Evolutionary conservation across 2,113 vertebrate species (phyloP), one percentile per base, ranked within the genome.

Genomic region (Rallus limicola): DNA sequence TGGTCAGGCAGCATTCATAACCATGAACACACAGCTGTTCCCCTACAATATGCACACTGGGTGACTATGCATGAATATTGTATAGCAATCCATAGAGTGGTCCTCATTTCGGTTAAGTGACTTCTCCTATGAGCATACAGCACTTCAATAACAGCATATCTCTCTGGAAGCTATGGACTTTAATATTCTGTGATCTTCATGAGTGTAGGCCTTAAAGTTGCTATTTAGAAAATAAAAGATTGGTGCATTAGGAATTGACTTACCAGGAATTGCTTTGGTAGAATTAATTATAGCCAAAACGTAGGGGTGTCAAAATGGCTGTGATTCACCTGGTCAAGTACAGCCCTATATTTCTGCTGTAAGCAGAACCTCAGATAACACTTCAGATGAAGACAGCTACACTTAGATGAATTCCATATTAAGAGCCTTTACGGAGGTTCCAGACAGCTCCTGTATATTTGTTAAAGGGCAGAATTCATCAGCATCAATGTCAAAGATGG

Each of bases 1-100:
- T n/a, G 25, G 29, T 62, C 0, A 0, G 26, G 31, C 15, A 58
- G 25, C 33, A 20, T 36, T 62, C 0, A 0, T 64, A 21, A 21
- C 4, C 11, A 3, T 6, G 36, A 23, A 16, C 0, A 1, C 15
- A 26, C 5, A 31, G 52, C 26, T 34, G 9, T 14, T 59, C 44
- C 13, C 12, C 16, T 84, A 28, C 25, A 25, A 4, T 23, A 56
- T 38, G 17, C 4, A 1, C 34, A 13, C 44, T 72, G 82, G n/a
- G 12, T 59, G 20, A 21, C 13, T 23, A 0, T 31, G 7, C 40
- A 13, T 70, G 63, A 53, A 58, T 64, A 13, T 16, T 24, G 19
- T 52, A 25, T 33, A n/a, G 44, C 42, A 36, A 36, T 56, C 42
- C 52, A 13, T 62, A n/a, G 38, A n/a, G 26, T 16, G 36, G 25